Evolutionary conservation across 2,888 invertebrate genomes (phyloP).

Genomic region (Synergus laeviventris): DNA sequence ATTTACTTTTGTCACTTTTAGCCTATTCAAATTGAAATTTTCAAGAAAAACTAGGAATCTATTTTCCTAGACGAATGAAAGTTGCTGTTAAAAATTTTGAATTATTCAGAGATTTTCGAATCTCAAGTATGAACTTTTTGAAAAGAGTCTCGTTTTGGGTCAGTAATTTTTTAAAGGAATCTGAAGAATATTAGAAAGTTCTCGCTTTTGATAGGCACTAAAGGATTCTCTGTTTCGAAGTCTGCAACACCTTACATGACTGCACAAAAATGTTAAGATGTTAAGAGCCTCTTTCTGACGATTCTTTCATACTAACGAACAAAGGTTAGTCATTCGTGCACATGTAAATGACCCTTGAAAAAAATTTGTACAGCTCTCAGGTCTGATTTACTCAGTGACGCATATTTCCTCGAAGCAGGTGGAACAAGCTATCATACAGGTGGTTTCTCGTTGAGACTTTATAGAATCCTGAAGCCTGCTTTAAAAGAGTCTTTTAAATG

Average conservation of each 20-base stretch:
- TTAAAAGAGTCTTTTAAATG: background rate
- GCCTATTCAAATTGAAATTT: background rate
- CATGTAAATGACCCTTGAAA: conserved; percentile 25
- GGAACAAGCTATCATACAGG: conserved; percentile 26
- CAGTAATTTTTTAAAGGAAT: background rate
- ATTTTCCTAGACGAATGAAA: no score
- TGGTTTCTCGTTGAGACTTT: conserved; percentile 6
- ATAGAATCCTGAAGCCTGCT: background rate
- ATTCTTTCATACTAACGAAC: conserved; percentile 13
- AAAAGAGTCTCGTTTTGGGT: background rate
- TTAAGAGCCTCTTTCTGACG: background rate
- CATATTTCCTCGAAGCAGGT: conserved; percentile 19
- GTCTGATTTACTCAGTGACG: conserved; percentile 37
- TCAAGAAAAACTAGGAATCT: background rate
- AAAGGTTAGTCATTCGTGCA: conserved; percentile 23
- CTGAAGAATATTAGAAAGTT: background rate
- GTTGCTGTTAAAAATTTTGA: no score
- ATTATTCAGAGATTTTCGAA: no score
- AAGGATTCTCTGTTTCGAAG: background rate
- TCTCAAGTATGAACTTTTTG: background rate
- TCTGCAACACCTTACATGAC: background rate
- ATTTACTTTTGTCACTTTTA: background rate
- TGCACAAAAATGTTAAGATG: background rate
- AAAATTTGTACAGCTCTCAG: conserved; percentile 35
- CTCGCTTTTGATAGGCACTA: background rate